Evolutionary conservation across 2,797 vertebrate genomes (phyloP), one percentile per base, ranked within the genome.

Genomic region (Pelobates cultripes): DNA sequence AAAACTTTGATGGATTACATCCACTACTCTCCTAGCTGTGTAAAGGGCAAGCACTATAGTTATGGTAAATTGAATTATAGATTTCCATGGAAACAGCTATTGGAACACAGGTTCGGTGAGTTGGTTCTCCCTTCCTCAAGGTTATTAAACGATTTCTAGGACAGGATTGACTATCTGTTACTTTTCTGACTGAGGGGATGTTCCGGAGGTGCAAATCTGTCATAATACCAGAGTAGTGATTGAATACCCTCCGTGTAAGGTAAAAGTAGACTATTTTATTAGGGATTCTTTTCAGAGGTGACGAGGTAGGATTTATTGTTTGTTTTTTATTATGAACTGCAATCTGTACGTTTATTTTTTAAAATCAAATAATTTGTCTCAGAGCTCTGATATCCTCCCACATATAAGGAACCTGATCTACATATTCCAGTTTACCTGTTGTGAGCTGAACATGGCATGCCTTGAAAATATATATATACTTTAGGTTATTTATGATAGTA

Each of bases 31-130:
- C 43, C 53, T 57, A 68, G 45, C 70, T 76, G 15, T 76, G 73
- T 61, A 81, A 53, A 66, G 74, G 57, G 57, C 45, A 66, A 73
- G 40, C 73, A 70, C 15, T 60, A 41, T 68, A 82, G 74, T 75
- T 77, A 72, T 64, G 55, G 55, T 82, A 77, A 77, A 82, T 82
- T 67, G 57, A 77, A 82, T 77, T 55, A 77, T 67, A 57, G 40
- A 76, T 82, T 77, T 76, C 80, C 80, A 82, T 82, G 69, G 80
- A 72, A 82, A 82, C 75, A 67, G 69, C 41, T 40, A 57, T 60
- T 70, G n/a, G 67, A 47, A 73, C 73, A 81, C 45, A 72, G 67
- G 74, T 77, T 67, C 61, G 41, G 42, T 73, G 64, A 72, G 69
- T 66, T 77, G 74, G 14, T 77, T 77, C 43, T 64, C 67, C 28